These are phyloP conservation scores for Cynopterus sphinx DNA, from an alignment of 2,797 vertebrate genomes.

Conservation along the genomic window DNA sequence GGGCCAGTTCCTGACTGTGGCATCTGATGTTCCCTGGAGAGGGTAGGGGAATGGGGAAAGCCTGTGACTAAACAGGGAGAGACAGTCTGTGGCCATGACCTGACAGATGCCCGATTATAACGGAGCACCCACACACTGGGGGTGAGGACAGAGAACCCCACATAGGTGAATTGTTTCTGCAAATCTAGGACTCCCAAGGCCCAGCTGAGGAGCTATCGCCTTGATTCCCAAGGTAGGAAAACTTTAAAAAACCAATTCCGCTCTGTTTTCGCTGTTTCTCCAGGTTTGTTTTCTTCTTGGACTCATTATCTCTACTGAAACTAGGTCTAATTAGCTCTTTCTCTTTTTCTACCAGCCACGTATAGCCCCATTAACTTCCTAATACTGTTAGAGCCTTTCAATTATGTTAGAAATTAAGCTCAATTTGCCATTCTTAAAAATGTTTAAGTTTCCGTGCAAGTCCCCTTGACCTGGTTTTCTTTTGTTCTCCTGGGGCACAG, in stretches of 20 bases:
- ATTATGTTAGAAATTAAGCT: constrained; percentile 56
- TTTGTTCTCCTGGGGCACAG: not conserved
- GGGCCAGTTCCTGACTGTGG: not conserved
- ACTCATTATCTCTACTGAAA: constrained; percentile 41
- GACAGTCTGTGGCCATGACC: not conserved
- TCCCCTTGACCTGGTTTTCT: constrained; percentile 60
- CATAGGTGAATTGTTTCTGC: not conserved
- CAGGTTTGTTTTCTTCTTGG: not conserved
- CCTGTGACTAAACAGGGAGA: not conserved
- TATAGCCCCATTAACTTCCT: constrained; percentile 28
- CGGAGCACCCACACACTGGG: too few species aligned
- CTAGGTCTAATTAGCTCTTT: constrained; percentile 39
- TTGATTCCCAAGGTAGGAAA: not conserved
- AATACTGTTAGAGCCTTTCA: constrained; percentile 26
- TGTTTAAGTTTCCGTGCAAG: not conserved
- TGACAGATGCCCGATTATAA: not conserved
- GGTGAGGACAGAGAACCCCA: too few species aligned
- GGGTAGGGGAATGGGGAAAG: not conserved
- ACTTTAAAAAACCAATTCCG: not conserved
- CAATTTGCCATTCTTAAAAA: constrained; percentile 55
- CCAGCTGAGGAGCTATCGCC: not conserved
- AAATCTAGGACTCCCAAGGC: not conserved
- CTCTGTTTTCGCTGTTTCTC: not conserved
- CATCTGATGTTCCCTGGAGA: not conserved
- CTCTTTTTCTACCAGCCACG: not conserved